phyloP scores from a whole-genome alignment of 2,888 invertebrate genomes.

The Fragum sueziense region DNA sequence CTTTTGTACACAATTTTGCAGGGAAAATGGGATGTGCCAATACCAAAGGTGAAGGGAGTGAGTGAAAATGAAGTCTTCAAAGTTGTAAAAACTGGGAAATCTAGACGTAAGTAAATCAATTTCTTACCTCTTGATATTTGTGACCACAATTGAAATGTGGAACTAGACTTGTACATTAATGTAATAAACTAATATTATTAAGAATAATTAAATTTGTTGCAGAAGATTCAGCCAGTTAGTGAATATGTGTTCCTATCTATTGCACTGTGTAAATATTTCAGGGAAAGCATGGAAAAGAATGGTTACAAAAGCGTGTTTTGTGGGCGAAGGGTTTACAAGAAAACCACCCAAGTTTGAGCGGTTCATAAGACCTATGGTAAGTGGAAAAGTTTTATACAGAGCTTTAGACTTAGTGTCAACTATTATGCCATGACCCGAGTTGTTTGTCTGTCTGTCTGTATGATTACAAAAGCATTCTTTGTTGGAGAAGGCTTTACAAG shows the following conservation, averaged over 20 bases:
- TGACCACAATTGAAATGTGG: no score
- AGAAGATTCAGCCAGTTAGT: no score
- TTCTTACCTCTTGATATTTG: no score
- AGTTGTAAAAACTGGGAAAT: conserved; percentile 94
- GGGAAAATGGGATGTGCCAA: conserved; percentile 99
- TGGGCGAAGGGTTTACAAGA: conserved; percentile 98
- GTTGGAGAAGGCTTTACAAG: conserved; percentile 99
- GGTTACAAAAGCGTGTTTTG: conserved; percentile 99
- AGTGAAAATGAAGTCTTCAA: conserved; percentile 98
- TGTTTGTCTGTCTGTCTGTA: no score
- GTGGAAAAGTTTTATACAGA: conserved; percentile 19
- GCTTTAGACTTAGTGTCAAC: not conserved
- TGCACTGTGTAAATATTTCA: conserved; percentile 55
- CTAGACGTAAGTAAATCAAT: conserved; percentile 86
- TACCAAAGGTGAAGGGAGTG: conserved; percentile 98
- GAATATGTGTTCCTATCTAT: no score
- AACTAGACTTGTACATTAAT: no score
- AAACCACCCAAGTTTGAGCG: conserved; percentile 99
- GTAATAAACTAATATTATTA: no score
- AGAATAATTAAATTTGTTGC: no score
- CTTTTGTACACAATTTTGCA: no score
- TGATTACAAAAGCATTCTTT: conserved; percentile 99
- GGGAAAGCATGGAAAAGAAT: conserved; percentile 99
- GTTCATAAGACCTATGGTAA: conserved; percentile 97
- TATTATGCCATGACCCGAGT: not conserved